Percentiles rank a stretch among this genome's conserved stretches.
Conservation (phyloP, 2,888 invertebrate species). For the Xylota sylvarum region DNA sequence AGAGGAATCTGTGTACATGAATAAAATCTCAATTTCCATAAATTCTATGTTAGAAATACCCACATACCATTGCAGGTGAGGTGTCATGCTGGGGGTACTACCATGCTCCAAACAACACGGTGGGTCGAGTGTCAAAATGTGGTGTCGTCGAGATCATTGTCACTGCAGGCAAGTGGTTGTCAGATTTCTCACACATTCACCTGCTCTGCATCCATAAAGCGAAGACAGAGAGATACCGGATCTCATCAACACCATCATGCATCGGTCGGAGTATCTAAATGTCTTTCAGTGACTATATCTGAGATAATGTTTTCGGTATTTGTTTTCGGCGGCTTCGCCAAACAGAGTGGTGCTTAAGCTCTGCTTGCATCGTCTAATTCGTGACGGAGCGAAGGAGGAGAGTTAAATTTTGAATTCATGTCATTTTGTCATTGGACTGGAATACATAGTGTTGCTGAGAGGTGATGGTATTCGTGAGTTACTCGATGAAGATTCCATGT, state of each 20-base stretch:
- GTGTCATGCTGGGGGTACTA: no score
- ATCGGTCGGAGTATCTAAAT: conserved; percentile 11
- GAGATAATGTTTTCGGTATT: conserved; percentile 9
- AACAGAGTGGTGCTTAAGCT: neutral
- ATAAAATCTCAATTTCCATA: conserved; percentile 42
- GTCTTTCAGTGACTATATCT: conserved; percentile 17
- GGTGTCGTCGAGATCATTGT: conserved; percentile 72
- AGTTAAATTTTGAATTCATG: conserved; percentile 39
- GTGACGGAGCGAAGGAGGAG: conserved; percentile 21
- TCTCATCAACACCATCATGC: conserved; percentile 29
- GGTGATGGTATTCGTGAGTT: conserved; percentile 34
- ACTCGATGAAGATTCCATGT: conserved; percentile 2
- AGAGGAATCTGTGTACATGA: conserved; percentile 38
- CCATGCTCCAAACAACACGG: conserved; percentile 7
- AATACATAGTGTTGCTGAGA: conserved; percentile 4
- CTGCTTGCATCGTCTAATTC: conserved; percentile 9
- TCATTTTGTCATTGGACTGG: conserved; percentile 45
- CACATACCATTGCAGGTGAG: neutral
- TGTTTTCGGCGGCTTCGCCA: conserved; percentile 21
- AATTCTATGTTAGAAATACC: conserved; percentile 34
- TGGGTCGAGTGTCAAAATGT: conserved; percentile 67
- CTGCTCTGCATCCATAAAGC: conserved; percentile 41
- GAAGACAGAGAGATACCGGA: conserved; percentile 53
- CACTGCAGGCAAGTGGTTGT: conserved; percentile 32
- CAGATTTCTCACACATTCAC: conserved; percentile 42